These are phyloP conservation scores for Nerophis lumbriciformis DNA, from an alignment of 2,113 vertebrate genomes.

Conservation along the genomic window DNA sequence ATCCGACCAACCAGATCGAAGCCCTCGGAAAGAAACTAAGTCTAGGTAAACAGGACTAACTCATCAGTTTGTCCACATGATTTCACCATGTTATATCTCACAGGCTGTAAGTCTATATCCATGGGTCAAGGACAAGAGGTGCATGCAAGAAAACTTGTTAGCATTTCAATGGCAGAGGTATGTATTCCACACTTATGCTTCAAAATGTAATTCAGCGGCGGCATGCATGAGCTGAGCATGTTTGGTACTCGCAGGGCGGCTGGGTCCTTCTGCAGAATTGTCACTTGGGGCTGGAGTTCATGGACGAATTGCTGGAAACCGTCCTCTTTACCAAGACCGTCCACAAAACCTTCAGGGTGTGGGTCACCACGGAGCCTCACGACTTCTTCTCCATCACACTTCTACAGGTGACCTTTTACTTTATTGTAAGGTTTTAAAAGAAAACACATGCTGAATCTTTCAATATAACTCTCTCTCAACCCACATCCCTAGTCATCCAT, in stretches of 20 bases:
- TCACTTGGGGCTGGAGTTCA: conserved; percentile 82
- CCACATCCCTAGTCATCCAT: conserved; percentile 61
- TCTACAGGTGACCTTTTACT: conserved; percentile 35
- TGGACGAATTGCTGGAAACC: conserved; percentile 82
- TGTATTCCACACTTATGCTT: conserved; percentile 4
- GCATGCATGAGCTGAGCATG: not conserved
- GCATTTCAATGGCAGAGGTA: conserved; percentile 78
- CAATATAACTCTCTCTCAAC: too few relatives aligned
- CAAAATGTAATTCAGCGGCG: not conserved
- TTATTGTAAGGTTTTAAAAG: not conserved
- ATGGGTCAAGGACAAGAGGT: conserved; percentile 89
- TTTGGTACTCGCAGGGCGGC: conserved; percentile 71
- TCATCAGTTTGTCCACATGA: not conserved
- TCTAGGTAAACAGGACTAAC: conserved; percentile 59
- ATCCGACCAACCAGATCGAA: conserved; percentile 82
- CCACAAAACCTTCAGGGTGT: conserved; percentile 77
- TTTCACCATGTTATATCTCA: not conserved
- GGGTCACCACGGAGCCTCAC: conserved; percentile 85
- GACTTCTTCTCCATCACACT: conserved; percentile 54
- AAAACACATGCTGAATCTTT: not conserved
- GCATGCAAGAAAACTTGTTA: conserved; percentile 81
- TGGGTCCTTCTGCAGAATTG: conserved; percentile 89
- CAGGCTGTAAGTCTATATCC: conserved; percentile 57
- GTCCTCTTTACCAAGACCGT: conserved; percentile 65
- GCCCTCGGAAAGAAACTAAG: conserved; percentile 80